phyloP scores from a whole-genome alignment of 1,140 invertebrate species.

The Apis dorsata region DNA sequence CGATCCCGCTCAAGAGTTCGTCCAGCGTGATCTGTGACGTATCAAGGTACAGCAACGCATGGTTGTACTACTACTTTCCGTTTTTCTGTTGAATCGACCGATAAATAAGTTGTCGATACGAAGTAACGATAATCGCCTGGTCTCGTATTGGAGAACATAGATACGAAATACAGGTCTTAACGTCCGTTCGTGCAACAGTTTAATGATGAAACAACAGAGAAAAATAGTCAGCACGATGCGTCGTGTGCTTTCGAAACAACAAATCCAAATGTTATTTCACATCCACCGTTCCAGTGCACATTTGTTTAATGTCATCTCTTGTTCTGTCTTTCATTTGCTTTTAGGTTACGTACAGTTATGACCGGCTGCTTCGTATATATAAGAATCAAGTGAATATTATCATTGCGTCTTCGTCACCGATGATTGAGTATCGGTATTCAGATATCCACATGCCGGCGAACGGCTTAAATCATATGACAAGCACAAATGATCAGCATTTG shows the following conservation, averaged over 20 bases:
- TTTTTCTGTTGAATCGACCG: constrained; percentile 10
- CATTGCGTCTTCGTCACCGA: background rate
- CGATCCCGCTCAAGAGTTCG: constrained; percentile 53
- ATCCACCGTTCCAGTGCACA: constrained; percentile 11
- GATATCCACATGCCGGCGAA: constrained; percentile 15
- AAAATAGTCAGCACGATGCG: background rate
- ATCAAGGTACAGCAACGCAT: constrained; percentile 57
- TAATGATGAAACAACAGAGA: background rate
- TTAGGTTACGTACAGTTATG: background rate
- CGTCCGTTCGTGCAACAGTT: constrained; percentile 7
- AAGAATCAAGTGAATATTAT: background rate
- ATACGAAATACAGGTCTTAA: background rate
- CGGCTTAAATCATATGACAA: background rate
- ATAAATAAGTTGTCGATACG: constrained; percentile 6
- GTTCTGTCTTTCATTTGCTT: background rate
- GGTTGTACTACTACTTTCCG: constrained; percentile 37
- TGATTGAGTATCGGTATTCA: background rate
- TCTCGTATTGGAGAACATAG: constrained; percentile 8
- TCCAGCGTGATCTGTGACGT: constrained; percentile 61
- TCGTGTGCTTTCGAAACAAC: background rate
- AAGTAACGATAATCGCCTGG: constrained; percentile 11
- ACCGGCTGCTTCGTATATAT: background rate
- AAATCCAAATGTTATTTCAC: background rate
- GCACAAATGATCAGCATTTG: constrained; percentile 20
- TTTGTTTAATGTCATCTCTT: background rate